phyloP scores from a whole-genome alignment of 2,797 vertebrate genomes.

The Zalophus californianus region DNA sequence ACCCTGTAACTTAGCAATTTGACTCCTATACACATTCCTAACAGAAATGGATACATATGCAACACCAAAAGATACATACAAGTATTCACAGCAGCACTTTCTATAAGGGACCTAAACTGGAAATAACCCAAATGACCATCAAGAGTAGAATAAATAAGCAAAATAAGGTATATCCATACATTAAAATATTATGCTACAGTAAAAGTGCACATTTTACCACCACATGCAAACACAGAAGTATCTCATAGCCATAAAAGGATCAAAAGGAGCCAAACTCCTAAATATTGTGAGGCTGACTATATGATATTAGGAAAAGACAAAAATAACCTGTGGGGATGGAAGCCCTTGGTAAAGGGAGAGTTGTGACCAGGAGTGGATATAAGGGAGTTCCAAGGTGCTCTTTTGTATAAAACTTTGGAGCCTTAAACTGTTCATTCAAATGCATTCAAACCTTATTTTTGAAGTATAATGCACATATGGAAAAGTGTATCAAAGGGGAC shows the following conservation, averaged over 20 bases:
- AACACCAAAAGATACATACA: neutral
- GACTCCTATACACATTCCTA: slow-evolving; percentile 4
- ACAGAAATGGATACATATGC: neutral
- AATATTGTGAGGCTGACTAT: slow-evolving; percentile 19
- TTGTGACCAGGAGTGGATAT: neutral
- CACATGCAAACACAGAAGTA: neutral
- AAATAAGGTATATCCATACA: neutral
- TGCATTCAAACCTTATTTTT: neutral
- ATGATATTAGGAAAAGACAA: neutral
- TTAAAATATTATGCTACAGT: neutral
- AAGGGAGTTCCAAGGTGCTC: neutral
- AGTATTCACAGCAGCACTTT: slow-evolving; percentile 2
- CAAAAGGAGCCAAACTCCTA: neutral
- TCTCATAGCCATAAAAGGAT: neutral
- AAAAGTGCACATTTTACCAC: neutral
- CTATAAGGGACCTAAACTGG: neutral
- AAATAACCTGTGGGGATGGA: neutral
- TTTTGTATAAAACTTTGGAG: neutral
- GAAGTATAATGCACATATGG: neutral
- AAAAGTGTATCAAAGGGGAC: neutral
- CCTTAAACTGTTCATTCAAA: neutral
- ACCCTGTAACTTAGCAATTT: neutral
- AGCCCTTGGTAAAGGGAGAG: neutral
- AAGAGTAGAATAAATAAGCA: neutral
- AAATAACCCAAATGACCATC: slow-evolving; percentile 6